A percentile compares a stretch with the other conserved stretches of the same genome.
Evolutionary conservation across 1,140 invertebrate species (phyloP).

Genomic region (Aphis gossypii): DNA sequence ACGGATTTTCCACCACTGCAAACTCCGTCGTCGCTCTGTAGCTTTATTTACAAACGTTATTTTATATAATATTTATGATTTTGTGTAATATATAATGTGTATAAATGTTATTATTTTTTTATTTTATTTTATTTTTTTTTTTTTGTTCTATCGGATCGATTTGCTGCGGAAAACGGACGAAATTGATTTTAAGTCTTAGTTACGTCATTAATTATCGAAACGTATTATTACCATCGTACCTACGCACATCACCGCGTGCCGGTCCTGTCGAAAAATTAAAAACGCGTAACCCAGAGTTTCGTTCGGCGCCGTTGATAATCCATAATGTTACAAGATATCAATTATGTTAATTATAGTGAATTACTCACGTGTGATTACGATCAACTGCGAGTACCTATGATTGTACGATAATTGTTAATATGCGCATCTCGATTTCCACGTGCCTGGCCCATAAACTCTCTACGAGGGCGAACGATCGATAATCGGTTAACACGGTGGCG

Average conservation of each 20-base stretch:
- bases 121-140: neutral
- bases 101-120: neutral
- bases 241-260: no score
- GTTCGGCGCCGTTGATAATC: neutral
- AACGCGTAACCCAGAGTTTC: neutral
- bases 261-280: neutral
- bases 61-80: neutral
- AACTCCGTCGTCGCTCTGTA: neutral
- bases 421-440: neutral
- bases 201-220: neutral
- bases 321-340: neutral
- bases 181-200: neutral
- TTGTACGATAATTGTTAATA: neutral
- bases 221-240: no score
- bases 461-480: neutral
- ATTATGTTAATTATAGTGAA: neutral
- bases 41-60: neutral
- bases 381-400: no score
- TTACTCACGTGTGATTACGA: neutral
- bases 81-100: neutral
- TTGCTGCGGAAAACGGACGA: neutral
- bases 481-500: neutral
- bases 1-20: neutral
- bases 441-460: neutral
- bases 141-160: neutral